These are phyloP conservation scores for Cryptosula pallasiana DNA, from an alignment of 2,888 invertebrate species.

Conservation along the genomic window DNA sequence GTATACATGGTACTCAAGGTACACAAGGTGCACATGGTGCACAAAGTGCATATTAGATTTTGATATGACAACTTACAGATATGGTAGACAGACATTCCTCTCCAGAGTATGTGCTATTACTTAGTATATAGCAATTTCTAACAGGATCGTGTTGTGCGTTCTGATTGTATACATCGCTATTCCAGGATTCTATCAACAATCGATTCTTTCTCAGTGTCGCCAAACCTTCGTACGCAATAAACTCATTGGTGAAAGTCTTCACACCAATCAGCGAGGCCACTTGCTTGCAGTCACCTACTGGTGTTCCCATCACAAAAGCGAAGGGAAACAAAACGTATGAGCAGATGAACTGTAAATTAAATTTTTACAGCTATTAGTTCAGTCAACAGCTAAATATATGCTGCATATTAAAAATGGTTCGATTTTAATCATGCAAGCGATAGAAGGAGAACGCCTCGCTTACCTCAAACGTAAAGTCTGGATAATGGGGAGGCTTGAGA, in stretches of 20 bases:
- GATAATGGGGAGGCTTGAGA: constrained; percentile 27
- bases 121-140: background rate
- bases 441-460: no score
- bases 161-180: background rate
- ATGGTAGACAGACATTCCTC: background rate
- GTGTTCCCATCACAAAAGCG: constrained; percentile 75
- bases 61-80: constrained; percentile 18
- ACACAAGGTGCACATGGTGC: no score
- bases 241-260: constrained; percentile 87
- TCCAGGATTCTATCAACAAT: background rate
- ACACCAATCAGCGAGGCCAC: constrained; percentile 79
- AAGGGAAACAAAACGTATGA: constrained; percentile 85
- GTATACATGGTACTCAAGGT: no score
- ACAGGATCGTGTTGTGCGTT: background rate
- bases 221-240: constrained; percentile 81
- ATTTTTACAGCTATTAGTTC: background rate
- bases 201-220: constrained; percentile 36
- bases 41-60: no score
- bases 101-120: background rate
- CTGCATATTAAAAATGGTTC: background rate
- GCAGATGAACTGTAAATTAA: constrained; percentile 57
- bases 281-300: constrained; percentile 64
- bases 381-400: background rate
- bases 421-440: no score
- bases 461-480: constrained; percentile 41